A percentile compares a stretch with the other conserved stretches of the same genome.
These are phyloP conservation scores for Artibeus lituratus DNA, from an alignment of 2,797 vertebrate genomes.

Conservation along the genomic window DNA sequence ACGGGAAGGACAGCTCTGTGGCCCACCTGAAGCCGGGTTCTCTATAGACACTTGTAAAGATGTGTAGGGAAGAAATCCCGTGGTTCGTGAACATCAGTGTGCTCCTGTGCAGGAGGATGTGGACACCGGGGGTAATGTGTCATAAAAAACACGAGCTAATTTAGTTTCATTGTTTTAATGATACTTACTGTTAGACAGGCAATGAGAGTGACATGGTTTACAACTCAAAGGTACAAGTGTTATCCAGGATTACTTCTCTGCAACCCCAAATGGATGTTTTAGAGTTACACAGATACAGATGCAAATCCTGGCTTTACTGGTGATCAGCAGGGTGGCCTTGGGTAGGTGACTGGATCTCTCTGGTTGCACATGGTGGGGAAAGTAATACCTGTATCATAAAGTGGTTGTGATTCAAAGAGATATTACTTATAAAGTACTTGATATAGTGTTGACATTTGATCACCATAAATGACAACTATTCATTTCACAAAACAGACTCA, in stretches of 20 bases:
- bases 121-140: background rate
- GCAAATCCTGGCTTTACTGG: background rate
- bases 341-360: background rate
- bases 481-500: background rate
- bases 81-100: background rate
- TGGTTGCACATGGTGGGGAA: background rate
- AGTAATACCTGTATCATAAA: background rate
- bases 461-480: background rate
- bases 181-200: background rate
- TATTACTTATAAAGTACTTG: background rate
- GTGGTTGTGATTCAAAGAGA: background rate
- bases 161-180: background rate
- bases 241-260: background rate
- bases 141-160: background rate
- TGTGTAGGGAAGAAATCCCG: background rate
- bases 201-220: background rate
- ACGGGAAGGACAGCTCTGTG: background rate
- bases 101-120: background rate
- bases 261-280: background rate
- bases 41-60: background rate
- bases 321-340: background rate
- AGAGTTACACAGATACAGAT: background rate
- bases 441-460: background rate
- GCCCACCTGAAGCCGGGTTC: background rate
- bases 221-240: background rate